A percentile compares a stretch with the other conserved stretches of the same genome.
Conservation (phyloP, 2,797 vertebrate species). For the Chanos chanos region DNA sequence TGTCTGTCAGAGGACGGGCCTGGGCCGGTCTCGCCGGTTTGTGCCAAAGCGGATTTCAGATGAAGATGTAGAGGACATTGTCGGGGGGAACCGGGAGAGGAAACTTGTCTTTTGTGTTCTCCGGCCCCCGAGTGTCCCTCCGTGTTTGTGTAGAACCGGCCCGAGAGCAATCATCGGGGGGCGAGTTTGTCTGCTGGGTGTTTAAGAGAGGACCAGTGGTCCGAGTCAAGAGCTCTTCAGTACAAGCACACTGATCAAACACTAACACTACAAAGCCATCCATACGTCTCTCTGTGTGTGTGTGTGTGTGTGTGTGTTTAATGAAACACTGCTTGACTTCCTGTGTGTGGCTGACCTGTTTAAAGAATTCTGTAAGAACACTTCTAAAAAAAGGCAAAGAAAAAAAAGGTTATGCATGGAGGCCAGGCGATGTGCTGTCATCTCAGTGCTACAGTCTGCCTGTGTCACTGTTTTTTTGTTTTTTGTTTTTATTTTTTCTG, state of each 20-base stretch:
- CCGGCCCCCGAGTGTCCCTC: slow-evolving; percentile 33
- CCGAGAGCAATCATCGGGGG: slow-evolving; percentile 46
- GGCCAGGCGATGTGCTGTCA: slow-evolving; percentile 11
- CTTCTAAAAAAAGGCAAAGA: no score
- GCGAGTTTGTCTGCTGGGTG: slow-evolving; percentile 53
- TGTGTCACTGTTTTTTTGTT: not conserved
- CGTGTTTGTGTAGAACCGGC: slow-evolving; percentile 51
- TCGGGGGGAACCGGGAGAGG: slow-evolving; percentile 39
- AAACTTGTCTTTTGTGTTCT: slow-evolving; percentile 38
- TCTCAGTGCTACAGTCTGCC: slow-evolving; percentile 14
- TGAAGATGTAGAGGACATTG: slow-evolving; percentile 43
- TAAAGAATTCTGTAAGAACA: slow-evolving; percentile 49
- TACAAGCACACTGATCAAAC: slow-evolving; percentile 52
- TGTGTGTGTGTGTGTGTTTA: no score
- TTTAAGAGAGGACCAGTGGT: slow-evolving; percentile 61
- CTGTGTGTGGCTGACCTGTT: slow-evolving; percentile 51
- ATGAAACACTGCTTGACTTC: slow-evolving; percentile 49
- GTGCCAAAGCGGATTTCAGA: slow-evolving; percentile 43
- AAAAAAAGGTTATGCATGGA: slow-evolving; percentile 14
- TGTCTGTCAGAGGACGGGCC: slow-evolving; percentile 19
- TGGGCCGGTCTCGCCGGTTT: slow-evolving; percentile 33
- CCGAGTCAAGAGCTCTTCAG: slow-evolving; percentile 67
- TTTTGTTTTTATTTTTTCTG: no score
- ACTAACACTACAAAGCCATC: slow-evolving; percentile 52
- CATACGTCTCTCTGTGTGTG: slow-evolving; percentile 38